Evolutionary conservation across 2,797 vertebrate species (phyloP).

Genomic region (Chaunax sp.): DNA sequence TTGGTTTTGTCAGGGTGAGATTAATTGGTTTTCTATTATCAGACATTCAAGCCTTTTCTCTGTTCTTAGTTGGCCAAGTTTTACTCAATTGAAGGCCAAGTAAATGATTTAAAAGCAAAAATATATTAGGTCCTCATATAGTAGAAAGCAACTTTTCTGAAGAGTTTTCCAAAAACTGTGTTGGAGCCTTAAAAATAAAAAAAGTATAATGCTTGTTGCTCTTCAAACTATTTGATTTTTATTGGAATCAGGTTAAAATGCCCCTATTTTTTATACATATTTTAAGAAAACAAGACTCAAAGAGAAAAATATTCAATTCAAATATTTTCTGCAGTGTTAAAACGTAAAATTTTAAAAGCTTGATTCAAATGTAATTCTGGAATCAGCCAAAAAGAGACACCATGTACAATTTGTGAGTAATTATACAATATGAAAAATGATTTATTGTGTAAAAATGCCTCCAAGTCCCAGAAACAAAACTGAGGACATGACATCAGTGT

Average conservation of each 20-base stretch:
- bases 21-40: conserved; percentile 55
- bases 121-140: too few species aligned
- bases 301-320: background rate
- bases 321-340: too few species aligned
- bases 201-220: too few species aligned
- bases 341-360: too few species aligned
- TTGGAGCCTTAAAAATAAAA: too few species aligned
- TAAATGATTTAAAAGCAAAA: background rate
- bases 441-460: background rate
- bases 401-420: background rate
- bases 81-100: conserved; percentile 7
- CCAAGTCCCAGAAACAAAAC: background rate
- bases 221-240: background rate
- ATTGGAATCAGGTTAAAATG: background rate
- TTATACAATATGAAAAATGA: background rate
- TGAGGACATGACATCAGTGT: conserved; percentile 14
- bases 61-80: conserved; percentile 2
- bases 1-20: conserved; percentile 23
- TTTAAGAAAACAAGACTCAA: background rate
- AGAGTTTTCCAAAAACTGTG: too few species aligned
- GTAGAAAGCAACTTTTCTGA: too few species aligned
- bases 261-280: background rate
- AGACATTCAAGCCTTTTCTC: conserved; percentile 14
- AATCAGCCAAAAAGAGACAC: too few species aligned
- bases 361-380: too few species aligned